A percentile compares a stretch with the other conserved stretches of the same genome.
These are phyloP conservation scores for Achlya flavicornis DNA, from an alignment of 2,888 invertebrate species.

Conservation along the genomic window DNA sequence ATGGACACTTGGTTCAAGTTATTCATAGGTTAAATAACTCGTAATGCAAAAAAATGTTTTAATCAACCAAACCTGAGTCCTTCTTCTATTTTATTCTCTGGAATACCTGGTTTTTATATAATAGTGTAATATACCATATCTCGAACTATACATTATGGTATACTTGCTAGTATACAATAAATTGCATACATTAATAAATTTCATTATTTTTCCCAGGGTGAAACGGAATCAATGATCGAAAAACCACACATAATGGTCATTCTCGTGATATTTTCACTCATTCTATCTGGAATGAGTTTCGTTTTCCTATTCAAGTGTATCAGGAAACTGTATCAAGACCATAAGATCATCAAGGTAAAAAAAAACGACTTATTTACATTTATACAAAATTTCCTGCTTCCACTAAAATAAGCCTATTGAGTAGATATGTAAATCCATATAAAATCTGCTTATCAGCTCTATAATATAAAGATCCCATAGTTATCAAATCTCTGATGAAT, in stretches of 20 bases:
- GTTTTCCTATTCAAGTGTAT: conserved; percentile 95
- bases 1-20: too few relatives aligned
- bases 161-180: too few relatives aligned
- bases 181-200: neutral
- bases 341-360: conserved; percentile 92
- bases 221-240: conserved; percentile 75
- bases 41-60: too few relatives aligned
- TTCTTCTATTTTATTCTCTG: too few relatives aligned
- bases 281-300: conserved; percentile 94
- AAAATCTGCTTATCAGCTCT: too few relatives aligned
- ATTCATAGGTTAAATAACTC: too few relatives aligned
- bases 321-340: conserved; percentile 93
- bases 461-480: too few relatives aligned
- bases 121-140: too few relatives aligned
- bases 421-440: neutral
- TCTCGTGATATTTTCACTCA: conserved; percentile 93
- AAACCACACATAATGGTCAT: conserved; percentile 91
- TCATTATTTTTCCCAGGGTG: conserved; percentile 39
- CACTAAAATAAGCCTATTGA: neutral
- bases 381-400: neutral
- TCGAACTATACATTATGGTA: too few relatives aligned
- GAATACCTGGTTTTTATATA: too few relatives aligned
- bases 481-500: too few relatives aligned
- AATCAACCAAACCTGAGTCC: too few relatives aligned
- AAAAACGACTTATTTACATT: neutral